These are phyloP conservation scores for Theristicus caerulescens DNA, from an alignment of 2,113 vertebrate genomes.

Conservation along the genomic window DNA sequence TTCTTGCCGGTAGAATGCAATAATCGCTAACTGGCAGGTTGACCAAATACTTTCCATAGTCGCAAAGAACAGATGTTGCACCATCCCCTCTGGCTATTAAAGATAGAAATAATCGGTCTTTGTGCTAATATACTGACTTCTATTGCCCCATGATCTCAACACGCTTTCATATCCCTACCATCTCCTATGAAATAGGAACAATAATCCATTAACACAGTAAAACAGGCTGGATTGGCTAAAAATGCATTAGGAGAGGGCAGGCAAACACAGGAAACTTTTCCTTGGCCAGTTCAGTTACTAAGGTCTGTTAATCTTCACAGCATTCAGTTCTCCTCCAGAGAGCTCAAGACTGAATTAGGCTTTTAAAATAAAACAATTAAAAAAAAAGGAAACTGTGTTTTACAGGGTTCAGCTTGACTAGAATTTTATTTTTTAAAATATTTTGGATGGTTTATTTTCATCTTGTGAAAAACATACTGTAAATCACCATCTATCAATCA, in stretches of 20 bases:
- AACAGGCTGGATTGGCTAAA: background rate
- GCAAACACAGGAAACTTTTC: background rate
- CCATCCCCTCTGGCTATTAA: background rate
- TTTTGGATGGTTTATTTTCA: background rate
- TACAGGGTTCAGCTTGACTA: background rate
- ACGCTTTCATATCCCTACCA: background rate
- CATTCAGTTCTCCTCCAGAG: background rate
- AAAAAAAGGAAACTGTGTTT: background rate
- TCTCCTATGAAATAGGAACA: background rate
- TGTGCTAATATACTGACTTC: background rate
- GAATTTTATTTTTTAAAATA: background rate
- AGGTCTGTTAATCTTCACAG: background rate
- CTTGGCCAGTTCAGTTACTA: background rate
- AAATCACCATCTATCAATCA: background rate
- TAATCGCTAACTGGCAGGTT: background rate
- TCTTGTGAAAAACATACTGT: background rate
- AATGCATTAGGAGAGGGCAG: background rate
- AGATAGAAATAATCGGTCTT: background rate
- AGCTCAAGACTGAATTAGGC: background rate
- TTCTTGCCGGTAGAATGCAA: background rate
- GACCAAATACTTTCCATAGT: background rate
- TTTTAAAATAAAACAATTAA: background rate
- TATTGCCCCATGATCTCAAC: background rate
- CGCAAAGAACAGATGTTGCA: constrained; percentile 28
- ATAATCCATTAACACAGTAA: background rate